phyloP scores from a whole-genome alignment of 2,113 vertebrate species.

The Rhinoptilus africanus region DNA sequence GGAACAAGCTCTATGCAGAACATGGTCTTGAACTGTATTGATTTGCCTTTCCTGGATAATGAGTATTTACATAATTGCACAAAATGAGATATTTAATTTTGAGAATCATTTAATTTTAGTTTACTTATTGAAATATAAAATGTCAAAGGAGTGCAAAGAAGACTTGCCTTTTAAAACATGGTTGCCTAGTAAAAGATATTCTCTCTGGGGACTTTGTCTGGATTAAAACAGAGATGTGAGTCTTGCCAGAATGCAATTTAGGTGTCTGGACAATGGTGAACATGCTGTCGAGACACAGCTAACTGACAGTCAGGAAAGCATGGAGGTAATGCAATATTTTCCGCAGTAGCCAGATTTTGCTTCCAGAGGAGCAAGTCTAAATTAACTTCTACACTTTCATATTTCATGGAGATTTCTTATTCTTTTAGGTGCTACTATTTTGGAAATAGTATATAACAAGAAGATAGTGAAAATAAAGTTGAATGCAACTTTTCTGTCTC shows the following conservation, averaged over 20 bases:
- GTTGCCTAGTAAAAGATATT: not conserved
- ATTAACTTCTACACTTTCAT: not conserved
- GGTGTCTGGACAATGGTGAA: not conserved
- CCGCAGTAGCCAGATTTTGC: not conserved
- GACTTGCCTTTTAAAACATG: not conserved
- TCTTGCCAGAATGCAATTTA: conserved; percentile 9
- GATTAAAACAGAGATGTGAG: not conserved
- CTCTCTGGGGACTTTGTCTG: not conserved
- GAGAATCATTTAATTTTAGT: not conserved
- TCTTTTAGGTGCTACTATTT: not conserved
- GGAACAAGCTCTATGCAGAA: not conserved
- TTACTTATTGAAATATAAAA: not conserved
- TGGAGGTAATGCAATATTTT: not conserved
- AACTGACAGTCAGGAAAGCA: not conserved
- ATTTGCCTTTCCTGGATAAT: not conserved
- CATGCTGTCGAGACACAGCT: not conserved
- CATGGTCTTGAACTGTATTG: not conserved
- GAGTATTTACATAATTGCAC: not conserved
- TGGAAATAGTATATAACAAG: not conserved
- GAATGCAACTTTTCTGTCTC: not conserved
- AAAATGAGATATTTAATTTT: not conserved
- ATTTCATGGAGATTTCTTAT: not conserved
- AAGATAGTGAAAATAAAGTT: not conserved
- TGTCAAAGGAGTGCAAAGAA: not conserved
- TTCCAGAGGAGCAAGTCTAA: not conserved